Base-by-base conservation (phyloP, 2,113 vertebrate genomes). In the Etheostoma cragini region DNA sequence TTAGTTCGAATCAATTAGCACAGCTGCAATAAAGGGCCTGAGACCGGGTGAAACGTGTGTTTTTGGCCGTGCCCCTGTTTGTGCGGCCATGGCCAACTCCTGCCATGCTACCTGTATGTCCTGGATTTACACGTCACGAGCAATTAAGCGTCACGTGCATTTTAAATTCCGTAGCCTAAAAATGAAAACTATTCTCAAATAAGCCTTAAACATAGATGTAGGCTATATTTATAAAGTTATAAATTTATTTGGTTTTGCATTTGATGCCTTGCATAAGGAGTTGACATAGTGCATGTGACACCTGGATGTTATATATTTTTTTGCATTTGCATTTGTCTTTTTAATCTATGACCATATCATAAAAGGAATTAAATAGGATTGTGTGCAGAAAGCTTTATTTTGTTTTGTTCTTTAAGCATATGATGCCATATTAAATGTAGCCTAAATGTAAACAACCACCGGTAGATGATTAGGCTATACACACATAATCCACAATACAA, bases 141-240 rank as follows among this genome's bases (percentile, higher is more conserved):
- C 14, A 16, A 57, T 17, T 16, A 49, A 22, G 52, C 13, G 3
- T 67, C 69, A 72, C n/a, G 26, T 72, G 78, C 72, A n/a, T 15
- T 52, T 5, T 21, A 47, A n/a, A 15, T 3, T 47, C 4, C 19
- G 4, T n/a, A 1, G 4, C 16, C 19, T 8, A 15, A 56, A 56
- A 46, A 22, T 4, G 21, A 45, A 10, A 11, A 42, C n/a, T 42
- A 1, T 62, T 42, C 12, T n/a, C 6, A 7, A 5, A 16, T 16
- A 46, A 24, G 13, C 0, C 3, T 8, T 19, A 13, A 24, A 30
- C 30, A 30, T 17, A 8, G 14, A 22, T 57, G 6, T 42, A 42
- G 38, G 38, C 8, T 38, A 42, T 11, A 42, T 42, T 11, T 42
- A 42, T 42, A 11, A 11, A 11, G 38, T 42, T 42, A 42, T 42